Evolutionary conservation across 2,888 invertebrate genomes (phyloP).

Genomic region (Labia minor): DNA sequence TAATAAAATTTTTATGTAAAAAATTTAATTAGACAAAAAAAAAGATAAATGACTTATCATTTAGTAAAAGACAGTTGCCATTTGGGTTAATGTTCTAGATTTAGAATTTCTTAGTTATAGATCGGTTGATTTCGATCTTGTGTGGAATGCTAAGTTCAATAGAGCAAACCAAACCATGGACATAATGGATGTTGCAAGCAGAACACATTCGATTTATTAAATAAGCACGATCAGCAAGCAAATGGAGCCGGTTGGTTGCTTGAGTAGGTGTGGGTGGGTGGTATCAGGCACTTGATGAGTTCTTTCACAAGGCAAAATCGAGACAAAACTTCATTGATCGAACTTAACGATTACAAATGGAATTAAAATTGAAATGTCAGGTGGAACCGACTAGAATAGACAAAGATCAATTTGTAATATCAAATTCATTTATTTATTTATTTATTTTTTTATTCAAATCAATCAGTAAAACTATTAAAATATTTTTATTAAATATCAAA

Average conservation of each 20-base stretch:
- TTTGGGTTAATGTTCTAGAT: conserved; percentile 1
- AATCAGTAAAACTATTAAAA: no score
- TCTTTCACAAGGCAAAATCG: neutral
- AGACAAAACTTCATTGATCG: no score
- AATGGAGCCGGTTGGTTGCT: no score
- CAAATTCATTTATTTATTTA: no score
- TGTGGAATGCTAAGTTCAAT: neutral
- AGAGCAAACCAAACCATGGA: neutral
- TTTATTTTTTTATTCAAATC: no score
- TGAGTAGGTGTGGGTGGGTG: neutral
- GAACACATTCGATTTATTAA: neutral
- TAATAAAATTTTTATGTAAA: neutral
- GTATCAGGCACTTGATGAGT: neutral
- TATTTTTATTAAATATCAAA: no score
- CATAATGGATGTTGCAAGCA: conserved; percentile 2
- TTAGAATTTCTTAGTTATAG: neutral
- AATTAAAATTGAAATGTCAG: no score
- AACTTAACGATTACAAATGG: no score
- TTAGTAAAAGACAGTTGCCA: neutral
- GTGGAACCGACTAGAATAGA: no score
- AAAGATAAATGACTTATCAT: neutral
- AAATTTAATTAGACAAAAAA: neutral
- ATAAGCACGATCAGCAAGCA: neutral
- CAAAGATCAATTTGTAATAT: no score
- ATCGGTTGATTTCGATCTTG: neutral